A percentile compares a stretch with the other conserved stretches of the same genome.
Evolutionary conservation across 2,113 vertebrate species (phyloP).

Genomic region (Dinomys branickii): DNA sequence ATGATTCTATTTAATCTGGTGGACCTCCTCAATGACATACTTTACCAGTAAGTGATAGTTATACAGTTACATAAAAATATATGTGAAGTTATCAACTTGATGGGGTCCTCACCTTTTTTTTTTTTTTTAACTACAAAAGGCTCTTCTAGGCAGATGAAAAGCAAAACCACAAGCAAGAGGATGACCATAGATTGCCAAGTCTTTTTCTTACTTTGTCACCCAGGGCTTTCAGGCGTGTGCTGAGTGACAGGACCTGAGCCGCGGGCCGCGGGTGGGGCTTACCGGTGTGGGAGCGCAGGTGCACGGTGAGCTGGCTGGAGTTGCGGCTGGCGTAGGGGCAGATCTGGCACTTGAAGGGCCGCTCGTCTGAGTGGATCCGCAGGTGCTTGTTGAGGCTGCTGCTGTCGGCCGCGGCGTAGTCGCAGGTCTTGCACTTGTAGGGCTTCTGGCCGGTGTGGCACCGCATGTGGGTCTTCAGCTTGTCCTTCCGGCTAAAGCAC

Average conservation of each 20-base stretch:
- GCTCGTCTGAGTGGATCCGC: conserved; percentile 95
- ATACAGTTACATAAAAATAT: background rate
- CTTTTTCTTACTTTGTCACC: rapidly evolving
- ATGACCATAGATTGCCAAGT: rapidly evolving
- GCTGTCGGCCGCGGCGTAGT: conserved; percentile 96
- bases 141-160: background rate
- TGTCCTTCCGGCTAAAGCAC: conserved; percentile 96
- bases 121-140: background rate
- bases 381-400: conserved; percentile 98
- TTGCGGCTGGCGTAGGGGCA: conserved; percentile 97
- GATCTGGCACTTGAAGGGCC: conserved; percentile 98
- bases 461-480: conserved; percentile 96
- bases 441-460: conserved; percentile 97
- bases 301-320: conserved; percentile 98
- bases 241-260: rapidly evolving
- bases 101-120: too few species aligned
- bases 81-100: background rate
- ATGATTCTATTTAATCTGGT: background rate
- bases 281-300: conserved; percentile 95
- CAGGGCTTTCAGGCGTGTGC: rapidly evolving
- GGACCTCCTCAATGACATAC: background rate
- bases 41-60: background rate
- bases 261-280: background rate
- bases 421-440: conserved; percentile 95
- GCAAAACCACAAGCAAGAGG: background rate